Percentiles rank a stretch among this genome's conserved stretches.
Conservation (phyloP, 1,140 invertebrate species). For the Thalassaphorura encarpata region DNA sequence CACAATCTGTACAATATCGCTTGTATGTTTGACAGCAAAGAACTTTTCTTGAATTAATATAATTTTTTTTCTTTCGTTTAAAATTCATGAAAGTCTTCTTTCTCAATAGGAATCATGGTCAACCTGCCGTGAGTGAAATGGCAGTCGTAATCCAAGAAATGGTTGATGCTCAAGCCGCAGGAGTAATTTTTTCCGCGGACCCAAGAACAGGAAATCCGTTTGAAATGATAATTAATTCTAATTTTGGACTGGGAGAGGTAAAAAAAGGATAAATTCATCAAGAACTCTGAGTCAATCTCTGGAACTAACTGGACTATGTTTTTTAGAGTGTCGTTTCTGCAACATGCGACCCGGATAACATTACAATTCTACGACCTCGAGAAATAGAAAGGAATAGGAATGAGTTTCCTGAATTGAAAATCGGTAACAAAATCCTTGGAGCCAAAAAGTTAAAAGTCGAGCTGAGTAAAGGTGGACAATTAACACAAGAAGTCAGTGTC, state of each 20-base stretch:
- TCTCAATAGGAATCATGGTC: slow-evolving; percentile 50
- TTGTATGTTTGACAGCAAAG: slow-evolving; percentile 39
- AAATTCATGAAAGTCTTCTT: not conserved
- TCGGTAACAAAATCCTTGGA: slow-evolving; percentile 42
- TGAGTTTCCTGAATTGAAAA: not conserved
- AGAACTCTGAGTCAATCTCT: not conserved
- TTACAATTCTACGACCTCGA: slow-evolving; percentile 38
- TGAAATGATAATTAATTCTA: slow-evolving; percentile 59
- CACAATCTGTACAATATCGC: slow-evolving; percentile 61
- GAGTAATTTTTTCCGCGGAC: slow-evolving; percentile 70
- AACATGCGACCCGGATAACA: slow-evolving; percentile 58
- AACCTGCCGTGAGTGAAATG: slow-evolving; percentile 53
- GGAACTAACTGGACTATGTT: not conserved
- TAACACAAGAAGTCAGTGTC: slow-evolving; percentile 35
- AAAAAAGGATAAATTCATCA: slow-evolving; percentile 6
- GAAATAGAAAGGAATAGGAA: too few species aligned
- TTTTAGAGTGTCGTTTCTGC: slow-evolving; percentile 63
- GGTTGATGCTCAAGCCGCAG: slow-evolving; percentile 56
- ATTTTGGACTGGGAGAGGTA: slow-evolving; percentile 71
- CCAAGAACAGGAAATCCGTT: slow-evolving; percentile 56
- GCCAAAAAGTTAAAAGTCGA: slow-evolving; percentile 47
- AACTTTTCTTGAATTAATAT: not conserved
- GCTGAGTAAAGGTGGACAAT: slow-evolving; percentile 37
- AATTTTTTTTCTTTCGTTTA: not conserved
- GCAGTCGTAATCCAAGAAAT: slow-evolving; percentile 73